Evolutionary conservation across 2,113 vertebrate genomes (phyloP).

Genomic region (Phyllostomus discolor): DNA sequence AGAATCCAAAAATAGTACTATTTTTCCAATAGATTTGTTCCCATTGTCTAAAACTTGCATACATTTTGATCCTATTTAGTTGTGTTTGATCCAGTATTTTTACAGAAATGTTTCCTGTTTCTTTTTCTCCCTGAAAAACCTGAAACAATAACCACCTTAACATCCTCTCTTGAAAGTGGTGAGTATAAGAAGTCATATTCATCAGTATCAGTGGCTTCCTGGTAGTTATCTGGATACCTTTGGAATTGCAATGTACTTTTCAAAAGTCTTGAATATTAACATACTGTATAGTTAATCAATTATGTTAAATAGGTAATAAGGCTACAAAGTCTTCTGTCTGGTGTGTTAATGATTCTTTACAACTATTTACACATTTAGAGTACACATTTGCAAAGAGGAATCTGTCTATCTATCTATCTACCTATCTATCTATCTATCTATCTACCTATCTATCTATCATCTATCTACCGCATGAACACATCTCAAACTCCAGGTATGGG

Average conservation of each 20-base stretch:
- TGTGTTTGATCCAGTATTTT: constrained; percentile 12
- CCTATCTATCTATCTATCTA: neutral
- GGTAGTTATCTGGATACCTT: neutral
- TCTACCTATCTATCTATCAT: neutral
- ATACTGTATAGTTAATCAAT: neutral
- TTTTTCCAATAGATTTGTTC: neutral
- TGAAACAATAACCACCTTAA: constrained; percentile 35
- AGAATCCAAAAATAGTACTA: neutral
- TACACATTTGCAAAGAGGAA: neutral
- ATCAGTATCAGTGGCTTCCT: neutral
- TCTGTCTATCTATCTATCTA: too few relatives aligned
- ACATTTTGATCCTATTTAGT: neutral
- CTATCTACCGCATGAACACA: neutral
- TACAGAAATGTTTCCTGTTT: constrained; percentile 11
- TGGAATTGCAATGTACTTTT: neutral
- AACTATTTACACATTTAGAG: neutral
- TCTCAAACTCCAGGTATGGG: neutral
- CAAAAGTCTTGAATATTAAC: neutral
- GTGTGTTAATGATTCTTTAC: neutral
- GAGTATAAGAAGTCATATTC: neutral
- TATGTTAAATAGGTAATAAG: neutral
- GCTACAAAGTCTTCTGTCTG: neutral
- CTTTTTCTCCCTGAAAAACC: neutral
- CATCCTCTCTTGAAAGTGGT: constrained; percentile 16
- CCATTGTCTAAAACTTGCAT: neutral